A percentile compares a stretch with the other conserved stretches of the same genome.
Evolutionary conservation across 2,113 vertebrate species (phyloP).

Genomic region (Actenoides lindsayi): DNA sequence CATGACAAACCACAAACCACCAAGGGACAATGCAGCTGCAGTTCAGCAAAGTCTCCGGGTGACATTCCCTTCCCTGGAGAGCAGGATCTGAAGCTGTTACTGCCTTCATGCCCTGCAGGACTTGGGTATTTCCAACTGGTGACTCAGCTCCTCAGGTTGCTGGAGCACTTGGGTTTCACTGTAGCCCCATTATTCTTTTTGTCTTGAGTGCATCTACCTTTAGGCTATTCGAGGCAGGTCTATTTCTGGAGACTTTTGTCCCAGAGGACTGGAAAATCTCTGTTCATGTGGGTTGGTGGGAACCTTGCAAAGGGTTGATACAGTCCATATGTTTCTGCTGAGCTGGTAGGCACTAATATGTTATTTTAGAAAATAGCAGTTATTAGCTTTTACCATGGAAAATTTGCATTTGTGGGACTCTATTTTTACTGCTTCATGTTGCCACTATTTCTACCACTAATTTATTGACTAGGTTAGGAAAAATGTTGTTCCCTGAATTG

Average conservation of each 20-base stretch:
- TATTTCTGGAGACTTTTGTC: background rate
- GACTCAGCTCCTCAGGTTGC: background rate
- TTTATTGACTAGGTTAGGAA: slow-evolving; percentile 9
- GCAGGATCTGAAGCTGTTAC: background rate
- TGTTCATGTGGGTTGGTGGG: background rate
- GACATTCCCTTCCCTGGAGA: background rate
- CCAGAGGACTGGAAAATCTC: background rate
- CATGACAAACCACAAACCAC: background rate
- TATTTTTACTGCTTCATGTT: slow-evolving; percentile 32
- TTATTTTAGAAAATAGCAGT: slow-evolving; percentile 35
- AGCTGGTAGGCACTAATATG: background rate
- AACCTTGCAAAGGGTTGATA: background rate
- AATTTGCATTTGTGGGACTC: background rate
- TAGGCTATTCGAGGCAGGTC: background rate
- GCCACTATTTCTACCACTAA: slow-evolving; percentile 6
- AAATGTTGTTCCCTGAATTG: background rate
- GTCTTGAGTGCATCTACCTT: rapidly evolving
- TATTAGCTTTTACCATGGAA: slow-evolving; percentile 14
- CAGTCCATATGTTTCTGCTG: background rate
- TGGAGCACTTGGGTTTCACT: background rate
- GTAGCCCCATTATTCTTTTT: background rate
- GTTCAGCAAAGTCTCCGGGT: background rate
- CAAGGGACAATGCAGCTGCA: background rate
- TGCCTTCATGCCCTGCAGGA: background rate
- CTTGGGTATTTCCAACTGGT: background rate